Base-by-base conservation (phyloP, 1,140 invertebrate genomes). In the Hylyphantes graminicola region DNA sequence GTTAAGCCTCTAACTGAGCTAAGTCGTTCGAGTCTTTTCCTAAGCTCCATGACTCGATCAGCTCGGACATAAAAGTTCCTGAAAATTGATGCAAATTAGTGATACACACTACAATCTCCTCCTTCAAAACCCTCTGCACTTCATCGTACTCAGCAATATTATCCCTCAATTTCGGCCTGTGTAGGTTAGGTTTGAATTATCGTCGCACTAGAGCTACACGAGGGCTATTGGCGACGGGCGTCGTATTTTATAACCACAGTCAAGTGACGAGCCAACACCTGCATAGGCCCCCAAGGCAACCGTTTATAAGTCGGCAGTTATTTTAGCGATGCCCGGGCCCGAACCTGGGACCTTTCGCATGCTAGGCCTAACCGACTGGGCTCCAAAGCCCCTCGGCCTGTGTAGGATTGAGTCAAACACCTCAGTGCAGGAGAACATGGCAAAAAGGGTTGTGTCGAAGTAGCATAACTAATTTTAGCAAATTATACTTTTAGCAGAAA, bases 341-440 rank as follows among this genome's bases (percentile, higher is more conserved):
- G n/a, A n/a, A n/a, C n/a, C n/a, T n/a, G n/a, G n/a, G n/a, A n/a
- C n/a, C n/a, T n/a, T n/a, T n/a, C n/a, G n/a, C n/a, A n/a, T n/a
- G n/a, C n/a, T n/a, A n/a, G n/a, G n/a, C n/a, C n/a, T n/a, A n/a
- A n/a, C n/a, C n/a, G n/a, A n/a, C n/a, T n/a, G n/a, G n/a, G n/a
- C n/a, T n/a, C n/a, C n/a, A n/a, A n/a, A n/a, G n/a, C n/a, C n/a
- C n/a, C n/a, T 92, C 48, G 93, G 93, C 84, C 96, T 91, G 88
- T 96, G 96, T 55, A 99, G 91, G 65, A 93, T 90, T 51, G 93
- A 94, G 90, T 98, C 97, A 91, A 98, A 98, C 0, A 97, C 96
- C 88, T 94, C 94, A 0, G 96, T 97, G 89, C 97, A 98, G 11
- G 97, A 95, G 90, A 98, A 99, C 97, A 99, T 99, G 19, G 95